Evolutionary conservation across 37 sponge, comb jelly and placozoan genomes (phyloP).

Genomic region (Ephydatia muelleri): DNA sequence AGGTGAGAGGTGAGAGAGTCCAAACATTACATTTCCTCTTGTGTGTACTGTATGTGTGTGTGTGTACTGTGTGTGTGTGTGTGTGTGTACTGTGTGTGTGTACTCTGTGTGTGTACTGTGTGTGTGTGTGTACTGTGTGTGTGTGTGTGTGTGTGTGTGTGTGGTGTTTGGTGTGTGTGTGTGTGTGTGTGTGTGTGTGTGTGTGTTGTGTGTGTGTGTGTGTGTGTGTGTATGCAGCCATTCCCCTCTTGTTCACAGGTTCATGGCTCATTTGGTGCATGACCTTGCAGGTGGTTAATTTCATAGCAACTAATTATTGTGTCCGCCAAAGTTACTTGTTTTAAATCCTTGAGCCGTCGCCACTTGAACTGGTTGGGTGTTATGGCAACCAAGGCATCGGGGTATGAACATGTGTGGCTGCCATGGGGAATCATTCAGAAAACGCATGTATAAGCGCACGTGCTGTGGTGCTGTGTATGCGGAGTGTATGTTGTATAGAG

Average conservation of each 20-base stretch:
- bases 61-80: too few relatives aligned
- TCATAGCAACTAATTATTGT: neutral
- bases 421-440: too few relatives aligned
- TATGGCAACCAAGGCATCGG: neutral
- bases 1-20: too few relatives aligned
- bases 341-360: neutral
- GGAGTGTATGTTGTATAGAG: neutral
- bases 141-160: neutral
- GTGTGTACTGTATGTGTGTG: too few relatives aligned
- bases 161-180: neutral
- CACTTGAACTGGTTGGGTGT: neutral
- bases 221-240: conserved; percentile 10
- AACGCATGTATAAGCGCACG: neutral
- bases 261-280: neutral
- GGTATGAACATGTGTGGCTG: neutral
- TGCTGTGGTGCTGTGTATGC: neutral
- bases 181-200: neutral
- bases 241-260: neutral
- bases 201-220: conserved; percentile 37
- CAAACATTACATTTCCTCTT: too few relatives aligned
- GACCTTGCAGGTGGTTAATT: neutral
- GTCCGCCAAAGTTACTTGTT: neutral
- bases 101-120: neutral
- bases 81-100: too few relatives aligned
- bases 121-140: conserved; percentile 4